Evolutionary conservation across 2,113 vertebrate genomes (phyloP), one percentile per base, ranked within the genome.

Genomic region (Halcyon malimbica): DNA sequence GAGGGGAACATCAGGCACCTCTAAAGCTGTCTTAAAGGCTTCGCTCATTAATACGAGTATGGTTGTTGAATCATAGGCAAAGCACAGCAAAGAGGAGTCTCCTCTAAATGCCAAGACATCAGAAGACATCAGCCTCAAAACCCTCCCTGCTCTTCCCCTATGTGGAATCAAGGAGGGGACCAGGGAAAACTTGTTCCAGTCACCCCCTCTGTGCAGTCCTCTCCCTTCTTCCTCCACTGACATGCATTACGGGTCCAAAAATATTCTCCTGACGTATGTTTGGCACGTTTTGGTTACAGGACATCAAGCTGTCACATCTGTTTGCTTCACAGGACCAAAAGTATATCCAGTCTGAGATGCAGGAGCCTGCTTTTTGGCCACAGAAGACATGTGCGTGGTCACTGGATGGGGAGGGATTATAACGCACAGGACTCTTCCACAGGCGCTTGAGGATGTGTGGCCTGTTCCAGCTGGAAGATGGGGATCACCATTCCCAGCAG

Each of bases 191-290:
- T 13, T 31, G 8, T 56, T 83, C 20, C 71, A 64, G 17, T 67
- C 37, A 12, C 2, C 11, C 15, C 19, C 56, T 64, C 42, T 7
- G 1, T 8, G 10, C 25, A 60, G n/a, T 16, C 9, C 33, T 51
- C 31, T 35, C n/a, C 21, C n/a, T 53, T 59, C 56, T 37, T 87
- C 64, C 68, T 88, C 44, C 18, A 41, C 24, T 39, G 65, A 83
- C 29, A 18, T 1, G 3, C 60, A 26, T 33, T 37, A 57, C 0
- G 0, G 19, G 19, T 67, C 48, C 53, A 29, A 29, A 89, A 82
- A 4, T 26, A 59, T 41, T 70, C 28, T 31, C 26, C 7, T 7
- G 4, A 29, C 16, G 11, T 6, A 26, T 28, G 42, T 51, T 26
- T 64, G 78, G 62, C 39, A 75, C 1, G 0, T 39, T 67, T 59